Evolutionary conservation across 1,140 invertebrate species (phyloP), one percentile per base, ranked within the genome.

Genomic region (Vanessa atalanta): DNA sequence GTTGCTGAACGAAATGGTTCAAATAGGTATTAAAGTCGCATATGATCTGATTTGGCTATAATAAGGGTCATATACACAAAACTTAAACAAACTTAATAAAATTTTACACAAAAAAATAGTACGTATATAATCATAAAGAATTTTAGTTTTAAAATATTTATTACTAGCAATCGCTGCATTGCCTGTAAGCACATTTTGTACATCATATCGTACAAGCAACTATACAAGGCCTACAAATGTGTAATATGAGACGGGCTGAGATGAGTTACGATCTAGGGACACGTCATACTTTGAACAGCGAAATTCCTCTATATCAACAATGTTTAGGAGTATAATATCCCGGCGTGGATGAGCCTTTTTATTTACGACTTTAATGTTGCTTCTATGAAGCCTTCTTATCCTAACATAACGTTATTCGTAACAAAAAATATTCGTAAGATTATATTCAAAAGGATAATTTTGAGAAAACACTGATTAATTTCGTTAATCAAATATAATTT

Each of bases 241-340:
- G 63, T 75, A 75, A 75, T 75, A 77, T 75, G 77, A 70, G 57
- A 50, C 57, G 71, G 68, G 74, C 57, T 72, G 68, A 72, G 78
- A 80, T 86, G 83, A 86, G 82, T 86, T 86, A 86, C 83, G 84
- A 81, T 79, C 79, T 81, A 78, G 78, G 83, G 82, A 84, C 83
- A 79, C 74, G 82, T 83, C 80, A 81, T 83, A 81, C 70, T 76
- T 80, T 23, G 23, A 57, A 81, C 80, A 81, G 73, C 73, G 79
- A 81, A 86, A 83, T 86, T 83, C 82, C 83, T 83, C 80, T 82
- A 70, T 65, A 83, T 82, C 79, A 82, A 86, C 83, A 80, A 81
- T 83, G 80, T 81, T 83, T 81, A 50, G 79, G 70, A 65, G 82
- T 74, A 76, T 82, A 83, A 80, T 79, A 82, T 79, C 75, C 73